Evolutionary conservation across 1,140 invertebrate genomes (phyloP).

Genomic region (Centruroides sculpturatus): DNA sequence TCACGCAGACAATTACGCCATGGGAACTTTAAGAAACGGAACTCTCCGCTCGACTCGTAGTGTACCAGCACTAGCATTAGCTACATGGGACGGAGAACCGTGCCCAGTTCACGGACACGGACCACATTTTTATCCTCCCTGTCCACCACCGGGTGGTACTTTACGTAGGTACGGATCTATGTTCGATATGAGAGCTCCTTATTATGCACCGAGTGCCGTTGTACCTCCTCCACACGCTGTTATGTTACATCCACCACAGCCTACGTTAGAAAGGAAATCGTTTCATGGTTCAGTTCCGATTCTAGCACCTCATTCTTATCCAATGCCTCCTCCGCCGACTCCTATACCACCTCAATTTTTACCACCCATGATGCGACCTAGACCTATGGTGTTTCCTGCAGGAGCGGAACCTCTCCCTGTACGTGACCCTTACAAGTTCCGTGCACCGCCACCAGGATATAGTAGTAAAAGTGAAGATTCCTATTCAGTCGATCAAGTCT

Average conservation of each 20-base stretch:
- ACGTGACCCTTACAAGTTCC: constrained; percentile 13
- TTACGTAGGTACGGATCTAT: constrained; percentile 10
- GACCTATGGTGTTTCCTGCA: constrained; percentile 13
- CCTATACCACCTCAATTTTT: constrained; percentile 2
- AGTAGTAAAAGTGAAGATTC: constrained; percentile 7
- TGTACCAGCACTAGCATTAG: constrained; percentile 17
- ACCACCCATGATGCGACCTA: constrained; percentile 12
- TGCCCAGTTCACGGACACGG: constrained; percentile 18
- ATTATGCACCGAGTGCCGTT: background rate
- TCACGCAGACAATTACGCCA: background rate
- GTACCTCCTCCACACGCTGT: background rate
- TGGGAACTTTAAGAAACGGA: constrained; percentile 1
- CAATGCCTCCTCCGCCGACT: no score
- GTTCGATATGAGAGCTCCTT: constrained; percentile 7
- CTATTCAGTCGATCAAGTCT: constrained; percentile 14
- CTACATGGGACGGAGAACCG: constrained; percentile 17
- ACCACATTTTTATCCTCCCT: background rate
- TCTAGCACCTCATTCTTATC: background rate
- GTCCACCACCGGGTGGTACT: constrained; percentile 1
- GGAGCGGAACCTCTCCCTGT: constrained; percentile 14
- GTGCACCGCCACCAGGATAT: constrained; percentile 8
- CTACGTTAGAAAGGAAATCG: constrained; percentile 11
- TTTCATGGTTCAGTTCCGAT: constrained; percentile 15
- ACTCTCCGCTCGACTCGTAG: constrained; percentile 17
- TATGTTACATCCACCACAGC: background rate